Evolutionary conservation across 2,113 vertebrate genomes (phyloP), one percentile per base, ranked within the genome.

Genomic region (Seriola aureovittata): DNA sequence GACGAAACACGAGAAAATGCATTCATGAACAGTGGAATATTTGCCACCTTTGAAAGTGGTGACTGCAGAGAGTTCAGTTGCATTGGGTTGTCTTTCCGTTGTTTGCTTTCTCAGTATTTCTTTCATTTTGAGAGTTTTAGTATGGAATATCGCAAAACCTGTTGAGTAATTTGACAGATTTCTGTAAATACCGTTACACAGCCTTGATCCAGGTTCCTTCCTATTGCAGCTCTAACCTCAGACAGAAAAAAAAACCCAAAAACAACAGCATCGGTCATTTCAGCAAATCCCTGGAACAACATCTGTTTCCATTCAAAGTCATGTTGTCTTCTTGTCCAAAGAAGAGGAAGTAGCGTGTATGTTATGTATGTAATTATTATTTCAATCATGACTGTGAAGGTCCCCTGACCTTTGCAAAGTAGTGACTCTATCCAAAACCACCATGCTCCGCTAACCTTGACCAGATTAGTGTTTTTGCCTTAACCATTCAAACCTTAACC

Each of bases 21-120:
- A 25, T 55, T 72, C 42, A 54, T 73, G 29, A 64, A 38, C 17
- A 57, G 36, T 68, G 46, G 62, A 44, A 67, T 34, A 44, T 83
- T 60, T 58, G n/a, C 68, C 48, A 63, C 36, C 44, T 23, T 32
- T 40, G 80, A 11, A 82, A 40, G 74, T 66, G 34, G 52, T 36
- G 25, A 78, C 25, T 38, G 36, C 25, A 9, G 25, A 62, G 25
- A 13, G 50, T 60, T 67, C 34, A 21, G 40, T 42, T 29, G 23
- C 52, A n/a, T 48, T 83, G 59, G 52, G 12, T 34, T 21, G 52
- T 46, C 34, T 48, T 71, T 34, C 42, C 58, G n/a, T 42, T 64
- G 14, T 69, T 67, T 25, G 8, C 23, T 71, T 40, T 66, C n/a
- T 58, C 38, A 34, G 29, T 40, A 25, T 34, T 71, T 23, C 10